These are phyloP conservation scores for Pyxicephalus adspersus DNA, from an alignment of 2,113 vertebrate species.

Conservation along the genomic window DNA sequence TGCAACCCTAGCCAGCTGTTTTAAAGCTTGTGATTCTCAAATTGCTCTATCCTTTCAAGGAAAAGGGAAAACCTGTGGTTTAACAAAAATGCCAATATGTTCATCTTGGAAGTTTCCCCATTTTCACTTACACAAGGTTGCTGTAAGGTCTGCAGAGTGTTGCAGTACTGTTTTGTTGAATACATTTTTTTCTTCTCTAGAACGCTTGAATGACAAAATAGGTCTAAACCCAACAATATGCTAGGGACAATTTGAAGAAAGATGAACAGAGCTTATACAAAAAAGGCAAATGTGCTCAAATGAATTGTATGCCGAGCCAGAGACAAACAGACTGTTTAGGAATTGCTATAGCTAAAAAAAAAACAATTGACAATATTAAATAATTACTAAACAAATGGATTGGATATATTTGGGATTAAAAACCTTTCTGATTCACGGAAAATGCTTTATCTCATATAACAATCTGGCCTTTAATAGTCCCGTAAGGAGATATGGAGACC, in stretches of 20 bases:
- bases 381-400: too few species aligned
- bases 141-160: not conserved
- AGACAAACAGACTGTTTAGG: too few species aligned
- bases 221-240: not conserved
- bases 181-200: not conserved
- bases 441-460: too few species aligned
- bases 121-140: constrained; percentile 8
- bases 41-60: constrained; percentile 58
- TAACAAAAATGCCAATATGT: constrained; percentile 39
- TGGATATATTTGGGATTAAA: too few species aligned
- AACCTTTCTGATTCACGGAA: too few species aligned
- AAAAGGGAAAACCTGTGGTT: constrained; percentile 28
- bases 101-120: constrained; percentile 48
- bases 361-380: too few species aligned
- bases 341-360: too few species aligned
- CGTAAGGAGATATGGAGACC: too few species aligned
- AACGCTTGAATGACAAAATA: not conserved
- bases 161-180: not conserved
- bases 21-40: constrained; percentile 62
- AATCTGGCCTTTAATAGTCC: too few species aligned
- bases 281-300: too few species aligned
- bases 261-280: not conserved
- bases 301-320: too few species aligned
- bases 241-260: not conserved
- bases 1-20: constrained; percentile 63